Conservation (phyloP, 2,797 vertebrate genomes). For the Moxostoma hubbsi region DNA sequence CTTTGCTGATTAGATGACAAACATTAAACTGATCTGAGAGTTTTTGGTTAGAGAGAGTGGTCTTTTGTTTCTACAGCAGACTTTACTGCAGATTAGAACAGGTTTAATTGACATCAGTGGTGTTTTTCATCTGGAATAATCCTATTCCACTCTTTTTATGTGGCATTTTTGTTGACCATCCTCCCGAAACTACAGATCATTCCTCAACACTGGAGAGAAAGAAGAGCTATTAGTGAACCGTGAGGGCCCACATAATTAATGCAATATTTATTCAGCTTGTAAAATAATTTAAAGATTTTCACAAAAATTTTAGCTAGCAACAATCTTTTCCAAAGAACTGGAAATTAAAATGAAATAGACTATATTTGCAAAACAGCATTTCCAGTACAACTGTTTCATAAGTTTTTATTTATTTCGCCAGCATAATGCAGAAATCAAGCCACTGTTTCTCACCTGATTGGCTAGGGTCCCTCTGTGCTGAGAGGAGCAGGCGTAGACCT, state of each 20-base stretch:
- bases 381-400: too few species aligned
- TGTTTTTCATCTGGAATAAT: conserved; percentile 2
- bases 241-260: not conserved
- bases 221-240: not conserved
- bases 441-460: conserved; percentile 32
- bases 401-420: too few species aligned
- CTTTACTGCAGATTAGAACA: too few species aligned
- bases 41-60: too few species aligned
- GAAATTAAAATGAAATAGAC: not conserved
- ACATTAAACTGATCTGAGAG: not conserved
- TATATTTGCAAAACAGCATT: too few species aligned
- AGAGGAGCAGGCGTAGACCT: not conserved
- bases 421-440: not conserved
- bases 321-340: not conserved
- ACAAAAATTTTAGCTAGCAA: not conserved
- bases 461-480: conserved; percentile 59
- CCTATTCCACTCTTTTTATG: not conserved
- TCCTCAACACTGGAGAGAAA: conserved; percentile 5
- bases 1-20: not conserved
- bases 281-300: not conserved
- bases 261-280: not conserved
- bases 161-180: conserved; percentile 1
- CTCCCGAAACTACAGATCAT: not conserved
- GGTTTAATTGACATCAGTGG: not conserved
- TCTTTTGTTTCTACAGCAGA: too few species aligned